Conservation (phyloP, 1,140 invertebrate genomes). For the Chrysoperla carnea region DNA sequence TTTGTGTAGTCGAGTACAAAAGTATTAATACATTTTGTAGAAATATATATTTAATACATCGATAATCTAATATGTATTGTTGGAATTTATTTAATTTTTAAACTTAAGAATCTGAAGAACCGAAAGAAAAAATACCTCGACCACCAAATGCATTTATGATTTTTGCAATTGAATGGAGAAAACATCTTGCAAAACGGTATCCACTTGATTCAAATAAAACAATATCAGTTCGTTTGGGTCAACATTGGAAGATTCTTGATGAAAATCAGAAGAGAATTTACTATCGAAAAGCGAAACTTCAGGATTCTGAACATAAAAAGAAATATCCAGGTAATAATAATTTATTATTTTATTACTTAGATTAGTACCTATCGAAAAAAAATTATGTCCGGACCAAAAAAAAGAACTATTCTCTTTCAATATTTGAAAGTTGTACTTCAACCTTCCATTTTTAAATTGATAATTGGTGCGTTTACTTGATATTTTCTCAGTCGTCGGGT, state of each 20-base stretch:
- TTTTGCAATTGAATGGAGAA: constrained; percentile 41
- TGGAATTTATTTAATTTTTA: no score
- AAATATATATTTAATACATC: no score
- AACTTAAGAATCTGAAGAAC: no score
- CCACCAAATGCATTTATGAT: constrained; percentile 49
- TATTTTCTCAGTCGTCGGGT: no score
- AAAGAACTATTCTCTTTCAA: no score
- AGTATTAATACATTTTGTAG: no score
- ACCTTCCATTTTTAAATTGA: no score
- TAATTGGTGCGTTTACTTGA: no score
- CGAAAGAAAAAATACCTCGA: constrained; percentile 28
- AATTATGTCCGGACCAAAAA: neutral
- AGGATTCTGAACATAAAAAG: constrained; percentile 39
- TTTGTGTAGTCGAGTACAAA: no score
- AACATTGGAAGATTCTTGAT: constrained; percentile 32
- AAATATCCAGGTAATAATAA: constrained; percentile 42
- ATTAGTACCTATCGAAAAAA: neutral
- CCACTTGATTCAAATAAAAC: constrained; percentile 41
- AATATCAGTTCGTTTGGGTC: constrained; percentile 37
- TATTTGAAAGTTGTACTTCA: no score
- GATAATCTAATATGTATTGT: no score
- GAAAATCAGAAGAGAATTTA: constrained; percentile 33
- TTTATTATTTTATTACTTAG: constrained; percentile 7
- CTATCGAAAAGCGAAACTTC: constrained; percentile 32
- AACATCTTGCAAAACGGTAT: constrained; percentile 31